Base-by-base conservation (phyloP, 2,888 invertebrate species). In the Melangyna quadrimaculata region DNA sequence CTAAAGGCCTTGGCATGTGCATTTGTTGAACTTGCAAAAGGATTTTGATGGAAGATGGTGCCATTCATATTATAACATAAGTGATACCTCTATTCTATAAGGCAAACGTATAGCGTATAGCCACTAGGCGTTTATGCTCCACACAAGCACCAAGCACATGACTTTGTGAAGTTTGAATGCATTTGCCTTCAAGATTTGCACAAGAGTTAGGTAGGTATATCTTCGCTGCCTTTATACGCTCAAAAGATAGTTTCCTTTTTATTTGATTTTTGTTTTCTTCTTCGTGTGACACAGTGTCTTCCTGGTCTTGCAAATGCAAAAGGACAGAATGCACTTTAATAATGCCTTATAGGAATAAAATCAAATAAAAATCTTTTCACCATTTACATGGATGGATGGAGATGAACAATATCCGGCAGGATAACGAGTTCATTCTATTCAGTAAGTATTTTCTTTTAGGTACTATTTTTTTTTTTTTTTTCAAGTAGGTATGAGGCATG, bases 261-360 rank as follows among this genome's bases (percentile, higher is more conserved):
- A 12, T 14, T 27, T 55, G 19, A 19, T 24, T 24, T 45, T 29
- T n/a, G 7, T 22, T 3, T 43, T 27, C 32, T 8, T 57, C 17
- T 19, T 32, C 12, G 19, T 35, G 43, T 43, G 61, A 71, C 53
- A 45, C 32, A 37, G 71, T 40, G 17, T 17, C 57, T 73, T 57
- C 45, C 72, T 72, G 71, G 55, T 57, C 19, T 29, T 19, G 51
- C 12, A n/a, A n/a, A 27, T n/a, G 24, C 51, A 35, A 22, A 69
- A 51, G 48, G 72, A 78, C 65, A 72, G 72, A 72, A 57, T 78
- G 78, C 72, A 78, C 65, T 78, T 72, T 72, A 48, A 72, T 78
- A 78, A 73, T 73, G n/a, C 59, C 72, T 22, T 37, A 32, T 22
- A 40, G 40, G 57, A 78, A 45, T 53, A 61, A 79, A 79, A 69